Evolutionary conservation across 2,113 vertebrate species (phyloP).

Genomic region (Salvator merianae): DNA sequence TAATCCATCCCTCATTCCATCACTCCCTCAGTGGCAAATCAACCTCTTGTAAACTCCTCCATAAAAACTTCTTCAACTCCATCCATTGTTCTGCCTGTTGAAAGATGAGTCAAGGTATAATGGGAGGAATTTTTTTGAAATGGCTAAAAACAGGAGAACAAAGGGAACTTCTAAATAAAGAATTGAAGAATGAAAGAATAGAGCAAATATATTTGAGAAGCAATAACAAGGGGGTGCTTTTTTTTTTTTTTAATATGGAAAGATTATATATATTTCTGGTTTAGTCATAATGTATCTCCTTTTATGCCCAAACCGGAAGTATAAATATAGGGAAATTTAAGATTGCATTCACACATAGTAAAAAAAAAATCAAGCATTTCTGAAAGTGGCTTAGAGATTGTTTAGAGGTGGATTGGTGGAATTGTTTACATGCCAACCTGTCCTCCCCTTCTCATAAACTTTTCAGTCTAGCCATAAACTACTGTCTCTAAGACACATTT

Average conservation of each 20-base stretch:
- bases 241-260: neutral
- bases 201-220: neutral
- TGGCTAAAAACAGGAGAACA: neutral
- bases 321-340: neutral
- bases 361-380: too few species aligned
- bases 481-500: too few species aligned
- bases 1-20: neutral
- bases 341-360: neutral
- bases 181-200: neutral
- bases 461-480: too few species aligned
- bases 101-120: constrained; percentile 13
- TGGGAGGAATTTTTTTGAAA: constrained; percentile 12
- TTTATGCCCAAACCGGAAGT: neutral
- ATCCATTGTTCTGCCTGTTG: neutral
- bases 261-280: neutral
- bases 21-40: neutral
- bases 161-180: constrained; percentile 6
- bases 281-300: neutral
- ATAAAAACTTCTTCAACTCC: neutral
- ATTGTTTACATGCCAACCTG: too few species aligned
- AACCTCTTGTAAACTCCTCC: neutral
- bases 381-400: neutral
- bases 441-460: too few species aligned
- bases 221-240: too few species aligned
- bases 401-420: too few species aligned